Evolutionary conservation across 2,888 invertebrate species (phyloP).

Genomic region (Dynastes hyllus): DNA sequence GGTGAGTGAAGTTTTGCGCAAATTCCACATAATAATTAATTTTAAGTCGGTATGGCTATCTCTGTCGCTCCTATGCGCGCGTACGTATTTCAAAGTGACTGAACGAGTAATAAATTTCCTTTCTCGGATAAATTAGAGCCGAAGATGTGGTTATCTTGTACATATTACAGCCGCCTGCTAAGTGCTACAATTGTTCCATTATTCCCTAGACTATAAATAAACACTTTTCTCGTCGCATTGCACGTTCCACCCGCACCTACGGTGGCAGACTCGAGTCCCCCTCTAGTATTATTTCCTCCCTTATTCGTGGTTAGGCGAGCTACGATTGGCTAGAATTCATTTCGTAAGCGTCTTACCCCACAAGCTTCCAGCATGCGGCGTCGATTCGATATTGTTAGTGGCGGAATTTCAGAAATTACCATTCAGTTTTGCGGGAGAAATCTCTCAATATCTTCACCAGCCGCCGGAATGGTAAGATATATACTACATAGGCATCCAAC

Average conservation of each 20-base stretch:
- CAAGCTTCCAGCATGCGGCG: background rate
- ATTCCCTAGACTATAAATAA: conserved; percentile 64
- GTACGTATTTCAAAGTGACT: conserved; percentile 56
- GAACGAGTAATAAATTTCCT: conserved; percentile 63
- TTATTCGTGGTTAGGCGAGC: conserved; percentile 52
- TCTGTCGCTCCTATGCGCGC: conserved; percentile 24
- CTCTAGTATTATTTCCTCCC: conserved; percentile 50
- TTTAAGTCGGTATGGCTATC: conserved; percentile 52
- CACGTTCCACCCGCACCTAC: conserved; percentile 55
- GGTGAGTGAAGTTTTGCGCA: conserved; percentile 55
- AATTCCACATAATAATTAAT: conserved; percentile 60
- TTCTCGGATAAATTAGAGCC: conserved; percentile 64
- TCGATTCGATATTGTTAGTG: conserved; percentile 61
- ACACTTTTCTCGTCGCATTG: conserved; percentile 61
- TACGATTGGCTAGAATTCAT: conserved; percentile 38
- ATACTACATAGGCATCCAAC: conserved; percentile 49
- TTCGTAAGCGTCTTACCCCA: conserved; percentile 24
- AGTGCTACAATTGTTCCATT: conserved; percentile 67
- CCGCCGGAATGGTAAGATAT: background rate
- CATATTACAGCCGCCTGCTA: conserved; percentile 63
- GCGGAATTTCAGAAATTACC: conserved; percentile 61
- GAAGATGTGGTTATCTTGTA: conserved; percentile 65
- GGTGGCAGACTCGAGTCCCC: conserved; percentile 9
- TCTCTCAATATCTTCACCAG: conserved; percentile 51
- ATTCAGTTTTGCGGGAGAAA: conserved; percentile 49